Evolutionary conservation across 64 coral and sea anemone genomes (phyloP), one percentile per base, ranked within the genome.

Genomic region (Cladopsammia gracilis): DNA sequence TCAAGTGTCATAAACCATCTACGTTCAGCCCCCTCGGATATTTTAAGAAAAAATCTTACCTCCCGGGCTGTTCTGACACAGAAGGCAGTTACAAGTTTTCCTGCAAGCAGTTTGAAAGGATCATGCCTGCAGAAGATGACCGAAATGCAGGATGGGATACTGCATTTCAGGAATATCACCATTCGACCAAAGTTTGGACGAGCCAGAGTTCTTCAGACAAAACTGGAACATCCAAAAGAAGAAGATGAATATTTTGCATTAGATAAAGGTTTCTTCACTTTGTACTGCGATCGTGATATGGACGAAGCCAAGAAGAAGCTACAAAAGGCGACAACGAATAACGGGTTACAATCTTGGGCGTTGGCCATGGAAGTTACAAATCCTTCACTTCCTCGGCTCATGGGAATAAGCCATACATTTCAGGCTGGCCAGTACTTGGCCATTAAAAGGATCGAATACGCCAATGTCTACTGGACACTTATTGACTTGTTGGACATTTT

Each of bases 381-480:
- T 71, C 83, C 83, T 54, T 51, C 24, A 12, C 6, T 54, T 25
- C 49, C 47, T 22, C 47, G 5, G 7, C 66, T 50, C 16, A n/a
- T 22, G 16, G 10, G n/a, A 86, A 5, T 10, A 48, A 70, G 26
- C 2, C 64, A 71, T 20, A 13, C 47, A 24, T 71, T 71, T 71
- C 64, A 86, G 9, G 10, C 83, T 8, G 83, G 83, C 1, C 66
- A 86, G 19, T 86, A 86, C 48, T 51, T 86, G 20, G 83, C 83
- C 5, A 71, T 86, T 53, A 45, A 86, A 86, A 86, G 83, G 83
- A 43, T 43, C 10, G 83, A 86, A 72, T 86, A 26, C 12, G 83
- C 83, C 47, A 86, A 71, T 67, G 83, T 86, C 20, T 86, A 86
- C 22, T 86, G 83, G 83, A 86, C 83, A 57, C 20, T 86, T 12